Evolutionary conservation across 2,113 vertebrate species (phyloP).

Genomic region (Chroicocephalus ridibundus): DNA sequence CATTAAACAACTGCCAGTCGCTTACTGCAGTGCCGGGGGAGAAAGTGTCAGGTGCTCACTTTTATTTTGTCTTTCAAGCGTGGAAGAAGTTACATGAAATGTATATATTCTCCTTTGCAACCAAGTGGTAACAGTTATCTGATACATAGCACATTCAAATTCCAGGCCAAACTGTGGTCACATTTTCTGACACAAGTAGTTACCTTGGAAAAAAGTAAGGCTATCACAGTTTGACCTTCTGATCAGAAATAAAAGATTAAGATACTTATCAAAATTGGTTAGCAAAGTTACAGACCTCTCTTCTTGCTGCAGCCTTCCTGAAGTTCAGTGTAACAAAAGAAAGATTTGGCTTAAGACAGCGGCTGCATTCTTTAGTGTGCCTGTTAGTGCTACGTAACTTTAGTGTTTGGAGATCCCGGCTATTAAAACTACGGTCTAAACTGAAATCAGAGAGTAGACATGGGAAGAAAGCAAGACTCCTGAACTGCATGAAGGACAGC

Average conservation of each 20-base stretch:
- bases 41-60: conserved; percentile 61
- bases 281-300: conserved; percentile 32
- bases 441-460: background rate
- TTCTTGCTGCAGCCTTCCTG: conserved; percentile 2
- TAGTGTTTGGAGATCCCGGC: background rate
- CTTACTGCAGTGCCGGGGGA: conserved; percentile 66
- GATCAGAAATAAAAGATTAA: background rate
- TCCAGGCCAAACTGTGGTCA: conserved; percentile 45
- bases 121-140: conserved; percentile 35
- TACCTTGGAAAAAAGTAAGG: conserved; percentile 46
- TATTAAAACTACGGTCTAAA: background rate
- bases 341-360: conserved; percentile 23
- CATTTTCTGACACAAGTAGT: conserved; percentile 15
- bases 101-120: conserved; percentile 67
- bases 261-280: conserved; percentile 26
- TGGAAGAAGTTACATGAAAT: conserved; percentile 62
- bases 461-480: background rate
- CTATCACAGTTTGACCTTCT: conserved; percentile 46
- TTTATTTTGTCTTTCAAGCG: conserved; percentile 66
- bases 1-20: conserved; percentile 53
- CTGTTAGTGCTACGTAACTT: conserved; percentile 20
- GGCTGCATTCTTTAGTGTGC: background rate
- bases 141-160: conserved; percentile 54
- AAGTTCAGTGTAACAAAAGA: background rate
- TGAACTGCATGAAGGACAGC: background rate